Conservation (phyloP, 2,113 vertebrate species). For the Menura novaehollandiae region DNA sequence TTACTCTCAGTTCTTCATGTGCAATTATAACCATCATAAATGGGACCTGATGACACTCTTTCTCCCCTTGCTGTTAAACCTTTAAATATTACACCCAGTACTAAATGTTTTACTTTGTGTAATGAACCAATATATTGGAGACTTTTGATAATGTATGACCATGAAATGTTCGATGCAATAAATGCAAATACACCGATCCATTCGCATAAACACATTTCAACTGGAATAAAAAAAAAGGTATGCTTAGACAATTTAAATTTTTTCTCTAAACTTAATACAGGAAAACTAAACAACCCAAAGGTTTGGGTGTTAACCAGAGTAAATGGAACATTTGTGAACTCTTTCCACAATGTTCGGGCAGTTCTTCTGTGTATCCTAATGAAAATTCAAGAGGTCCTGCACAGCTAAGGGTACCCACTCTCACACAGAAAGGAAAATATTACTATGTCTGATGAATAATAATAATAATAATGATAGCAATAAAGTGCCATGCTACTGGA, state of each 20-base stretch:
- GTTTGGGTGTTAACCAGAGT: not conserved
- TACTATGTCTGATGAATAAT: not conserved
- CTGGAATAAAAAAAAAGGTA: not conserved
- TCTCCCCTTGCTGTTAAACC: rapidly evolving
- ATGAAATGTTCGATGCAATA: not conserved
- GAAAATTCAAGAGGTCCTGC: not conserved
- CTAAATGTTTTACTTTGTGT: not conserved
- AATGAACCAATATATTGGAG: not conserved
- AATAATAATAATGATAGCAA: not conserved
- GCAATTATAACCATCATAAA: not conserved
- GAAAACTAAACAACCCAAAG: not conserved
- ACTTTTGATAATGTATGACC: not conserved
- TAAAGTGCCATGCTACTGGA: not conserved
- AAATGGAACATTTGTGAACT: not conserved
- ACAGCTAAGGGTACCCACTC: not conserved
- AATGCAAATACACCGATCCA: not conserved
- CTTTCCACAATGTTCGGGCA: not conserved
- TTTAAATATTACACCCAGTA: not conserved
- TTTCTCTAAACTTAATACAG: not conserved
- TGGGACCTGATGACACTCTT: not conserved
- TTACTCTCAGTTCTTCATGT: not conserved
- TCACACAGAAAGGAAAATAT: not conserved
- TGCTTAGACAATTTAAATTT: not conserved
- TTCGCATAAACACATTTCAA: not conserved
- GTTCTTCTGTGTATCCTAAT: not conserved